These are phyloP conservation scores for Aptenodytes forsteri DNA, from an alignment of 2,113 vertebrate genomes.

Conservation along the genomic window DNA sequence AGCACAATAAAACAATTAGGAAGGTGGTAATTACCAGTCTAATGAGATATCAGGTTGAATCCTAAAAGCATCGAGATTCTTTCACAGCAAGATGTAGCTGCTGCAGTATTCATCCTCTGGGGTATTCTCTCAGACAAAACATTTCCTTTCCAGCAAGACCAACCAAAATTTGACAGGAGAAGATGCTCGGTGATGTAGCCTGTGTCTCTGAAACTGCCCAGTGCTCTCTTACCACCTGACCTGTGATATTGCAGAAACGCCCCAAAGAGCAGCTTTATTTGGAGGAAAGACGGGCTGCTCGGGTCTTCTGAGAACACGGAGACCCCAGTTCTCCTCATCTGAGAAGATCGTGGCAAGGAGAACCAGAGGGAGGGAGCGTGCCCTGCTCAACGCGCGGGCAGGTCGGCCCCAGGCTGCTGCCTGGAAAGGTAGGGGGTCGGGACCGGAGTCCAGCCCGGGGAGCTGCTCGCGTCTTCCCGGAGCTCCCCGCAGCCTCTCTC, in stretches of 20 bases:
- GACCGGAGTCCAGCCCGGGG: neutral
- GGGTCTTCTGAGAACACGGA: neutral
- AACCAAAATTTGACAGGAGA: neutral
- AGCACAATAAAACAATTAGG: constrained; percentile 18
- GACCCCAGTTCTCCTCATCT: neutral
- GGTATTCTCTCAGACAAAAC: neutral
- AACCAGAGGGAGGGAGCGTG: neutral
- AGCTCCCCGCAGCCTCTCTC: neutral
- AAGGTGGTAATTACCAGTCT: constrained; percentile 35
- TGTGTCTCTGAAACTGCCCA: neutral
- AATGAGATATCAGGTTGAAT: constrained; percentile 5
- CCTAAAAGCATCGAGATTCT: constrained; percentile 44
- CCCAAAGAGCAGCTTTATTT: neutral
- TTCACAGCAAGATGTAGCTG: neutral
- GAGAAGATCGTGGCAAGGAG: neutral
- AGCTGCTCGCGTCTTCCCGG: neutral
- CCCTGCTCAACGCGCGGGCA: rapidly evolving
- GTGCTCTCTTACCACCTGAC: neutral
- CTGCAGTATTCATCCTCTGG: neutral
- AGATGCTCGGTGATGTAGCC: neutral
- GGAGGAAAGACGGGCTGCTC: neutral
- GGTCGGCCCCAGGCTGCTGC: neutral
- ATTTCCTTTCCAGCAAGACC: constrained; percentile 32
- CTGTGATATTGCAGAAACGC: neutral
- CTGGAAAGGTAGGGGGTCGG: neutral